phyloP scores from a whole-genome alignment of 2,888 invertebrate genomes.

The Pachydiplax longipennis region DNA sequence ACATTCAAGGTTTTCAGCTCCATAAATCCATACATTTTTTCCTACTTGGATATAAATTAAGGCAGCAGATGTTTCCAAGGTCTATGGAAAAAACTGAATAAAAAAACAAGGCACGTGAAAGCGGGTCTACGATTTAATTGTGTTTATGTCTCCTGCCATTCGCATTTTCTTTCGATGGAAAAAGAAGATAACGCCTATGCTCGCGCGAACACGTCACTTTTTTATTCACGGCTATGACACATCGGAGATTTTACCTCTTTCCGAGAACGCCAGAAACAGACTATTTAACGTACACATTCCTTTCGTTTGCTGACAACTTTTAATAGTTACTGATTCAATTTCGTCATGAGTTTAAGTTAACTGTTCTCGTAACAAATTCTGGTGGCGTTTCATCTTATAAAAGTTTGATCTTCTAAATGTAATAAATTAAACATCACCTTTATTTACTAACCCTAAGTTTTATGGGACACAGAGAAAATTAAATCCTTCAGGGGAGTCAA shows the following conservation, averaged over 20 bases:
- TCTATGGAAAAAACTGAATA: not conserved
- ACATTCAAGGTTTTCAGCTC: not conserved
- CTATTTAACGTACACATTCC: not conserved
- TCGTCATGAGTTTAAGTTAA: too few species aligned
- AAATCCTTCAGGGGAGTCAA: too few species aligned
- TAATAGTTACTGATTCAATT: too few species aligned
- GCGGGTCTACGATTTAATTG: too few species aligned
- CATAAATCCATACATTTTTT: not conserved
- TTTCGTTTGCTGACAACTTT: too few species aligned
- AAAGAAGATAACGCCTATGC: not conserved
- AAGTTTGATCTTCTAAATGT: too few species aligned
- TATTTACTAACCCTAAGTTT: too few species aligned
- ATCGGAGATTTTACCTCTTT: not conserved
- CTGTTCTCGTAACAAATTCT: too few species aligned
- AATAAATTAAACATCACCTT: too few species aligned
- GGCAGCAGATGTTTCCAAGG: not conserved
- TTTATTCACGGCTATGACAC: not conserved
- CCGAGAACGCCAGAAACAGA: not conserved
- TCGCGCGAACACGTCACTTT: not conserved
- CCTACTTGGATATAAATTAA: not conserved
- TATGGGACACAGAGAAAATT: too few species aligned
- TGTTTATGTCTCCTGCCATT: not conserved
- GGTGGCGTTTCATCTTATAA: too few species aligned
- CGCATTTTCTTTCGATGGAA: not conserved
- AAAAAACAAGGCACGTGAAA: not conserved